Evolutionary conservation across 2,113 vertebrate genomes (phyloP).

Genomic region (Illadopsis cleaveri): DNA sequence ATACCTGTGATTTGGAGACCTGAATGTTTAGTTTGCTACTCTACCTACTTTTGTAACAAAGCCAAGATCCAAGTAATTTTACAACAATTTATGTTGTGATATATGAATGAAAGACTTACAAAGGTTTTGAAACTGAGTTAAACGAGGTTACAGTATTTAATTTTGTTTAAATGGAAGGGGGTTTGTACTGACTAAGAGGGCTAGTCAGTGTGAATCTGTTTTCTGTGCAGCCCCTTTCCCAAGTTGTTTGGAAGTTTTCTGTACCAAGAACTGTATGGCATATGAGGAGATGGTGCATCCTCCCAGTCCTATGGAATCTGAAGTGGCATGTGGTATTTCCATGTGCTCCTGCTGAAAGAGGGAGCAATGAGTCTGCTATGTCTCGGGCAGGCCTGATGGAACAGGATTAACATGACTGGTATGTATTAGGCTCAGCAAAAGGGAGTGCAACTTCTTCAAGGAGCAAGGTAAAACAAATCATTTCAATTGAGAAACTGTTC

Average conservation of each 20-base stretch:
- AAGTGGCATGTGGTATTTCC: background rate
- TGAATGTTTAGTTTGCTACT: background rate
- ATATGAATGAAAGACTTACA: background rate
- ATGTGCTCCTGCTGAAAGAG: background rate
- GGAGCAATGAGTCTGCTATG: background rate
- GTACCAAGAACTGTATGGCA: background rate
- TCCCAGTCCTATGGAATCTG: background rate
- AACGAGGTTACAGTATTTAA: background rate
- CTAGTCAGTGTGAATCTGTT: background rate
- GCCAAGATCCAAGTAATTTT: background rate
- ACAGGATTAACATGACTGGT: background rate
- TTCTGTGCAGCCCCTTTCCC: background rate
- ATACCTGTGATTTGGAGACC: background rate
- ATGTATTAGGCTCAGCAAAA: background rate
- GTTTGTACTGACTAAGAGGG: background rate
- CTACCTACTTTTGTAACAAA: background rate
- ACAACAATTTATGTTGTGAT: background rate
- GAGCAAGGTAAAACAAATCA: background rate
- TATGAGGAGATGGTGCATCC: background rate
- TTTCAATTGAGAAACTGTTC: background rate
- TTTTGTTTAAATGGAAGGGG: background rate
- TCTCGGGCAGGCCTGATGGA: background rate
- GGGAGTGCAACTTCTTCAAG: background rate
- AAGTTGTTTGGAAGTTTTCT: background rate
- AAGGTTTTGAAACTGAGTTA: background rate